phyloP scores from a whole-genome alignment of 2,888 invertebrate species.

The Apodemia zela region DNA sequence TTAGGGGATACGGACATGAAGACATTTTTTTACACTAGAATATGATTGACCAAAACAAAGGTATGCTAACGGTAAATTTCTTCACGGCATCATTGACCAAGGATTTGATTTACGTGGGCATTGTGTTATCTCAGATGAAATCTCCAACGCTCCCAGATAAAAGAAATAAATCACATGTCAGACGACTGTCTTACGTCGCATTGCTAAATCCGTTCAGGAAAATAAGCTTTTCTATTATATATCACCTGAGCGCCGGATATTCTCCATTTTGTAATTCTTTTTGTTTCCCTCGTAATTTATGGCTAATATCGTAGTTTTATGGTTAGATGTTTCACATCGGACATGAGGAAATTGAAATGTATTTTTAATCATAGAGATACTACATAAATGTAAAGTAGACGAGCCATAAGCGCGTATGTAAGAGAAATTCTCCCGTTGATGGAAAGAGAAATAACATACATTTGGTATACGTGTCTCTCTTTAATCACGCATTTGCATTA shows the following conservation, averaged over 20 bases:
- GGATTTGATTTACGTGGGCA: constrained; percentile 64
- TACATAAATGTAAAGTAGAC: too few species aligned
- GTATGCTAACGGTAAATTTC: background rate
- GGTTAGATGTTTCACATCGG: background rate
- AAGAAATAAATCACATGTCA: constrained; percentile 73
- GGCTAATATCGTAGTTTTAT: constrained; percentile 9
- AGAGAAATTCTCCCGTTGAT: too few species aligned
- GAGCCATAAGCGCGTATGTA: too few species aligned
- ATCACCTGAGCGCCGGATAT: constrained; percentile 31
- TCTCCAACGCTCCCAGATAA: constrained; percentile 61
- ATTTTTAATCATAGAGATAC: too few species aligned
- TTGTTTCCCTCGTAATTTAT: constrained; percentile 6
- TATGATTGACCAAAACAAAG: constrained; percentile 1
- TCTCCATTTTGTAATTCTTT: constrained; percentile 19
- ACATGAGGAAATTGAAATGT: background rate
- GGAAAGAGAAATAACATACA: too few species aligned
- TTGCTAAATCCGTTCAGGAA: constrained; percentile 44
- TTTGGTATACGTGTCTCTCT: too few species aligned
- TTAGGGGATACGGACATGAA: too few species aligned
- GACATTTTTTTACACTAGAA: too few species aligned
- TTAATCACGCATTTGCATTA: too few species aligned
- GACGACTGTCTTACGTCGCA: constrained; percentile 61
- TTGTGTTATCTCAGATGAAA: constrained; percentile 59
- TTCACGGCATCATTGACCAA: constrained; percentile 30
- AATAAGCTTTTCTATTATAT: constrained; percentile 44